Conservation (phyloP, 2,797 vertebrate species). For the Myotis findleyi region DNA sequence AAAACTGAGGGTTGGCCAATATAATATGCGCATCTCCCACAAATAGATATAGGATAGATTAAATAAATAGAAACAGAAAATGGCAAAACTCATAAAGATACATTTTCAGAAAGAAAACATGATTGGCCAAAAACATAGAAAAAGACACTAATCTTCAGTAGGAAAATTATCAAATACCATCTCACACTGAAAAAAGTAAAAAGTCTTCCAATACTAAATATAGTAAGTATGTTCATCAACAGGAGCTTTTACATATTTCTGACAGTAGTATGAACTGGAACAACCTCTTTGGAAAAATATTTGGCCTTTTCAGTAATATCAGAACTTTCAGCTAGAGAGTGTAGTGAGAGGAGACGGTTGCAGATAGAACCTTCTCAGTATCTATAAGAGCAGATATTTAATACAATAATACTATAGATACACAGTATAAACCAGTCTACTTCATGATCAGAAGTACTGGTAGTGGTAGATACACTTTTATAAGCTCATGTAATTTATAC, state of each 20-base stretch:
- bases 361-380: neutral
- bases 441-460: neutral
- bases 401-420: neutral
- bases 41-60: neutral
- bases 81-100: neutral
- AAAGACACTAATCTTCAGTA: neutral
- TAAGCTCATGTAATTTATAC: neutral
- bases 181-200: neutral
- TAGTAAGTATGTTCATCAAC: neutral
- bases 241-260: neutral
- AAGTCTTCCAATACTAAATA: neutral
- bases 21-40: neutral
- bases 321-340: neutral
- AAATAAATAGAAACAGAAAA: constrained; percentile 21
- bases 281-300: neutral
- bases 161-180: neutral
- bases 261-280: neutral
- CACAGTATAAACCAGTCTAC: neutral
- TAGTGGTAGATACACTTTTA: neutral
- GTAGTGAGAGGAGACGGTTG: neutral
- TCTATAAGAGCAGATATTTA: neutral
- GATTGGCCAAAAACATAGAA: neutral
- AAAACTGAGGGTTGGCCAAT: neutral
- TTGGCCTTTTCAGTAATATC: neutral
- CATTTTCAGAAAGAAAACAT: neutral